Base-by-base conservation (phyloP, 2,888 invertebrate genomes). In the Colostygia pectinataria region DNA sequence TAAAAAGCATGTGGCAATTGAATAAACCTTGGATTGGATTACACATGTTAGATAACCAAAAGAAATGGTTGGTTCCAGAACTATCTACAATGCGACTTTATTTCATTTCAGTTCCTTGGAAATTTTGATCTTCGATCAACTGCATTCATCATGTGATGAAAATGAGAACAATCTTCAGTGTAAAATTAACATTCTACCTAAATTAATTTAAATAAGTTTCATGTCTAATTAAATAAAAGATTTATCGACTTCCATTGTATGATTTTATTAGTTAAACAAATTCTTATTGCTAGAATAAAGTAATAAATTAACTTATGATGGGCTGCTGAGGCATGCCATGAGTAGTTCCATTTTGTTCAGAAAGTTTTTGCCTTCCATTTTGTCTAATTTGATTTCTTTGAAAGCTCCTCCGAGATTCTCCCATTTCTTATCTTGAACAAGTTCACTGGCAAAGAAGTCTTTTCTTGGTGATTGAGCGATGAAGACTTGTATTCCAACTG, bases 311-410 rank as follows among this genome's bases (percentile, higher is more conserved):
- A 23, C 10, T 50, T 49, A 57, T 3, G 93, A 94, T 55, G 94
- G 94, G 71, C 95, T 95, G 55, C 95, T 95, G 8, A 95, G 87
- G 66, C 95, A 95, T 45, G 98, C 98, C 98, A 98, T 98, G 3
- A 98, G 92, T 65, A 98, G 91, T 88, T 99, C 98, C 95, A 98
- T 97, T 91, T 98, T 98, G 74, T 97, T 98, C 4, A 98, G 91
- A 78, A 99, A 98, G 86, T 98, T 98, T 73, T 96, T 96, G 39
- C 99, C 98, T 78, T 98, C 98, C 93, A 99, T 96, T 83, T 97
- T 97, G 59, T 98, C 97, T 79, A 98, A 93, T 65, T 96, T 93
- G 24, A 93, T 95, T 89, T 97, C 97, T 74, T 96, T 95, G 81
- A 97, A 98, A 37, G 96, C 95, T 14, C 97, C 97, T n/a, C 97